Evolutionary conservation across 2,797 vertebrate species (phyloP), one percentile per base, ranked within the genome.

Genomic region (Yasuhikotakia modesta): DNA sequence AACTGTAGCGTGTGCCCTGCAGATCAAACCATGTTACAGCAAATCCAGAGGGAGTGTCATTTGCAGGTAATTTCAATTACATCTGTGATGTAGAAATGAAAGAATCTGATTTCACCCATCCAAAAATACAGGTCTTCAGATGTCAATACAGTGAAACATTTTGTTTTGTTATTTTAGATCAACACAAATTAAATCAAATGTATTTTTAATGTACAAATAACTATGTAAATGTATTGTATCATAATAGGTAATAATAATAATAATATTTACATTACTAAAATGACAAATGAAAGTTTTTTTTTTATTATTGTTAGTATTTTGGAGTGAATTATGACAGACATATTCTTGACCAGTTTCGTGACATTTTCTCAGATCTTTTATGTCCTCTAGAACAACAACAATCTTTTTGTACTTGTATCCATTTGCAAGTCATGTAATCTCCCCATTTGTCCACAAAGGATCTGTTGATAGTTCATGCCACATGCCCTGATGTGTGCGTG

Each of bases 11-110:
- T 99, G 98, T 66, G 94, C 95, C 0, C 90, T 99, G 76, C 98
- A 99, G 90, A 98, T 99, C 87, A 99, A 99, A 89, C 97, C 98
- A 57, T 99, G 98, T 85, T 95, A 96, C 86, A 97, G 96, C 93
- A 96, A 95, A 92, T 97, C 96, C 80, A 94, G 96, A 87, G 96
- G 96, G 63, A 98, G 95, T 60, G 91, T 97, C 85, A 98, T 99
- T 86, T 99, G 98, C 97, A 98, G 95, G 98, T 99, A 93, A 84
- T 96, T 90, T n/a, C 6, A 7, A 4, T 48, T 55, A 30, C 22
- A 16, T 64, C 4, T 73, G 14, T 7, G 48, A n/a, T 27, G 4
- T 5, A 48, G 24, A 12, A 1, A 1, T 22, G 11, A 4, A 4
- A 45, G 35, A 57, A 57, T 22, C 19, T 53, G 1, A 45, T 46